These are phyloP conservation scores for Siphonodentalium dalli DNA, from an alignment of 2,888 invertebrate genomes.

Conservation along the genomic window DNA sequence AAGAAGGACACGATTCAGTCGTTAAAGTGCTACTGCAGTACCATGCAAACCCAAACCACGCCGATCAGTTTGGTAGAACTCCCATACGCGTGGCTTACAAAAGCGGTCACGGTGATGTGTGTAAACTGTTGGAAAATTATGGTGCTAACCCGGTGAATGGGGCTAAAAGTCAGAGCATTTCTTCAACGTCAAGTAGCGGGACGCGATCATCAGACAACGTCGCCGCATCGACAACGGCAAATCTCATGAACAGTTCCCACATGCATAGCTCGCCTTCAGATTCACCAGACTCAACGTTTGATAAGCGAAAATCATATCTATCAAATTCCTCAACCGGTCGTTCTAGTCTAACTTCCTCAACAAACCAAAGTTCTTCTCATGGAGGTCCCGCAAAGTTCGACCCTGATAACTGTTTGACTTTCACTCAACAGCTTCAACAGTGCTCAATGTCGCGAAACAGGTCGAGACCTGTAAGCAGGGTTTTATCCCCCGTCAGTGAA, in stretches of 20 bases:
- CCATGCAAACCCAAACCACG: conserved; percentile 66
- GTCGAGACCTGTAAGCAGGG: conserved; percentile 72
- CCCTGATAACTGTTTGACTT: conserved; percentile 71
- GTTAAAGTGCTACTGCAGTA: conserved; percentile 73
- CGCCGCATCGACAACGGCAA: conserved; percentile 14
- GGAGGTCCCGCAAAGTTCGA: conserved; percentile 30
- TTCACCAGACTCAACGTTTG: conserved; percentile 66
- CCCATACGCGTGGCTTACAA: conserved; percentile 82
- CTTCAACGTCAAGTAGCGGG: conserved; percentile 51
- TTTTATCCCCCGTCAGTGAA: conserved; percentile 71
- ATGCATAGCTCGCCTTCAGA: conserved; percentile 50
- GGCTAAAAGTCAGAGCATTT: conserved; percentile 46
- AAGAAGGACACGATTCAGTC: conserved; percentile 93
- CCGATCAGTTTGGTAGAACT: conserved; percentile 66
- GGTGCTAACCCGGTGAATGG: conserved; percentile 67
- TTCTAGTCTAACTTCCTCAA: conserved; percentile 73
- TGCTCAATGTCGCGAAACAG: conserved; percentile 74
- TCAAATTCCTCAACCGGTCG: conserved; percentile 73
- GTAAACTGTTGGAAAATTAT: conserved; percentile 68
- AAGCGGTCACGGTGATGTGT: conserved; percentile 87
- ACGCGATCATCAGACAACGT: conserved; percentile 33
- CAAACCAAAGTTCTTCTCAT: conserved; percentile 55
- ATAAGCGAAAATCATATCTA: conserved; percentile 63
- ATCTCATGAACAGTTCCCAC: conserved; percentile 34
- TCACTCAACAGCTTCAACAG: conserved; percentile 90